Base-by-base conservation (phyloP, 1,140 invertebrate species). In the Drosophila lini region DNA sequence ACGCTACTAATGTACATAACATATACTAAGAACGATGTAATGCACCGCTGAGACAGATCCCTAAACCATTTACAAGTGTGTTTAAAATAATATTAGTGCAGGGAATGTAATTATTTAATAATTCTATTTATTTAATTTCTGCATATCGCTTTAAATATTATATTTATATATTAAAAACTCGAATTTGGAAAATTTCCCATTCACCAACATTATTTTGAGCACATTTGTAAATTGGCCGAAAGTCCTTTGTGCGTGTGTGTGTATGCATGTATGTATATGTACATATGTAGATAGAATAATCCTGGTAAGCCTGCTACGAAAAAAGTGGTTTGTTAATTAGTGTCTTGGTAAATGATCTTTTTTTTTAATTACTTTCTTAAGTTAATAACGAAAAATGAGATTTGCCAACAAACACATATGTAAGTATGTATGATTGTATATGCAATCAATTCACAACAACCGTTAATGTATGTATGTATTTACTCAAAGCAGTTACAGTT, bases 381-480 rank as follows among this genome's bases (percentile, higher is more conserved):
- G 6, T 53, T 36, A 9, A 53, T 22, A 53, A 53, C 50, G 50
- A 53, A 45, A 65, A 65, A 53, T 64, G 59, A 69, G 67, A 69
- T 69, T 69, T 69, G 50, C 38, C 40, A 69, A 32, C 47, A 64
- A 42, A 52, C 44, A 47, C 50, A 53, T 53, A 22, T 53, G 50
- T 36, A 53, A 9, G 50, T 36, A 53, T 53, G 50, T 53, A 53
- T 36, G 50, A 53, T 53, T 53, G 50, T 53, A 36, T 53, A 10
- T 53, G n/a, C 31, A 61, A 61, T 53, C 10, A 53, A 61, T 45
- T 53, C 58, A 60, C 58, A 52, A 25, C 31, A 53, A 22, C 50
- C 32, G 50, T 53, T 36, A 53, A 36, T 53, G 50, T 53, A 22
- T 53, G 52, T 15, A 53, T 53, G 50, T 53, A 36, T 53, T 53